Base-by-base conservation (phyloP, 2,113 vertebrate species). In the Cariama cristata region DNA sequence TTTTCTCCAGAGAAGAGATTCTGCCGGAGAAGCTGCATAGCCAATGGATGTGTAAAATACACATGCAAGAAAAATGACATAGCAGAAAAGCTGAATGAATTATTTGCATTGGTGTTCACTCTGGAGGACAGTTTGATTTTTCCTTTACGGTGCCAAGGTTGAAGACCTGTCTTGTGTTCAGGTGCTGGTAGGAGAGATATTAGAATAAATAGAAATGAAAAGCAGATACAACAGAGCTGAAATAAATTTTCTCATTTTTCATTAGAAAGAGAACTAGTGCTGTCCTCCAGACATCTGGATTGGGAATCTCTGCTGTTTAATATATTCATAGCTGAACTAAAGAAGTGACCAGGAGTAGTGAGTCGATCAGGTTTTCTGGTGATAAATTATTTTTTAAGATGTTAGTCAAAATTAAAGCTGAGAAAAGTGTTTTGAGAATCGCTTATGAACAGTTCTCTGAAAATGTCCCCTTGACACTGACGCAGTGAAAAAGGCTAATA, bases 1-100 rank as follows among this genome's bases (percentile, higher is more conserved):
- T 93, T 97, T 94, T 75, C 84, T 93, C 87, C 77, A 73, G 66
- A 79, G 95, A 86, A 42, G 58, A 68, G 52, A 33, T 87, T 81
- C 60, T 91, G 86, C 64, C 76, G 81, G 76, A 55, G 83, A 84
- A 89, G 58, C 62, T 76, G 69, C 66, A 12, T 3, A 64, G 80
- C 64, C 81, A 64, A 26, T 60, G n/a, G 72, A 28, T 38, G 52
- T 79, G 21, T 85, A 76, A 94, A 91, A 95, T 62, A 23, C 45
- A 86, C 74, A 72, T 8, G 49, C 24, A 56, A 67, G 53, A 89
- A 79, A 50, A 94, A 91, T 60, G 77, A 82, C 77, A 79, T 32
- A 40, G 77, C 90, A 94, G 58, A 93, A 89, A 87, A 90, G 17
- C 66, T 60, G 63, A n/a, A 67, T 27, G 69, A 85, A 49, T 88